Evolutionary conservation across 2,888 invertebrate species (phyloP), one percentile per base, ranked within the genome.

Genomic region (Plagiodera versicolora): DNA sequence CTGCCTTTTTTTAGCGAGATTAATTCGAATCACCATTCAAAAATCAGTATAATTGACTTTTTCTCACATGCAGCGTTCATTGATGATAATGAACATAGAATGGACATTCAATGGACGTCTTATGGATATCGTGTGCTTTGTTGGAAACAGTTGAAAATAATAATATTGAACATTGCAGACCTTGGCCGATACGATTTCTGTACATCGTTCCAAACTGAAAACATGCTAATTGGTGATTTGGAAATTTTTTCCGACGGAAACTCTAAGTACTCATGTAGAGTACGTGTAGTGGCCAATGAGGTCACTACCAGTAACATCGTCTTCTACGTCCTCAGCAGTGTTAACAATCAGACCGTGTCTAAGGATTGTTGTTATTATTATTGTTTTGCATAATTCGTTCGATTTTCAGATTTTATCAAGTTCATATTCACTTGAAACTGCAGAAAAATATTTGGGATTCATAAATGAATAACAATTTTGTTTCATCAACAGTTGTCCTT

Each of bases 341-440:
- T 63, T 67, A 56, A 60, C 58, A 70, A 70, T 63, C 67, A 70
- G 70, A 70, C 68, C 69, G 69, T 63, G 59, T 64, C 67, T 65
- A 65, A 65, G 58, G 28, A 32, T 10, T 32, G 10, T 32, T 32
- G 14, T 39, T 39, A 39, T 39, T 14, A 39, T 14, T 6, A 39
- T 39, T 14, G 14, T 39, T 39, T 39, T 39, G 39, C 39, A 39
- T 39, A 39, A n/a, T n/a, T 8, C 14, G 14, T 39, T 39, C 14
- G 39, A 4, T 39, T n/a, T n/a, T n/a, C n/a, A n/a, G n/a, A n/a
- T n/a, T n/a, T n/a, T n/a, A n/a, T n/a, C n/a, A n/a, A 24, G 24
- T 24, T 24, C 6, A 24, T 24, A 24, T 24, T 24, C n/a, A n/a
- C n/a, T 24, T 6, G 24, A 5, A 24, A 24, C 3, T 24, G 24